Conservation (phyloP, 2,113 vertebrate genomes). For the Odocoileus virginianus region DNA sequence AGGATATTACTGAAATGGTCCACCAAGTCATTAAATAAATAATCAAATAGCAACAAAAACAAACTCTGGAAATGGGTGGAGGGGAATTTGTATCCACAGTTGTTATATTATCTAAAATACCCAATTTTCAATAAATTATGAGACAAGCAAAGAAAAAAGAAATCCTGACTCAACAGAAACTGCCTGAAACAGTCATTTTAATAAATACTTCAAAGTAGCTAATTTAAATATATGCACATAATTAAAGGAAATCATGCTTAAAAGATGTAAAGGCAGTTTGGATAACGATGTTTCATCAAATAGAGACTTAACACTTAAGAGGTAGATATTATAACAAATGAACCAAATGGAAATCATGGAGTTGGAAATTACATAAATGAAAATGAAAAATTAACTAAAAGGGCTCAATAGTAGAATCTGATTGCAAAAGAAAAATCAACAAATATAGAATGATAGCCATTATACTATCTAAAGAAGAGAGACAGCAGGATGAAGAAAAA, state of each 20-base stretch:
- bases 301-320: background rate
- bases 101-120: background rate
- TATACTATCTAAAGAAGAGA: background rate
- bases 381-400: background rate
- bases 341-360: background rate
- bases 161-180: background rate
- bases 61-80: background rate
- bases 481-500: background rate
- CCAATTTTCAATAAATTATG: background rate
- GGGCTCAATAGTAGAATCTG: background rate
- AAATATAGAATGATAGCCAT: background rate
- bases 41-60: background rate
- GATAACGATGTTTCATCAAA: background rate
- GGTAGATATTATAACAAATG: background rate
- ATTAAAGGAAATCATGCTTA: background rate
- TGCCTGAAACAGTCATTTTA: background rate
- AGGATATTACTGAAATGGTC: background rate
- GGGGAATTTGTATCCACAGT: background rate
- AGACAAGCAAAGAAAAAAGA: background rate
- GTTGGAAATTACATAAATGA: background rate
- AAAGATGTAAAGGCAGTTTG: background rate
- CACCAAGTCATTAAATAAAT: background rate
- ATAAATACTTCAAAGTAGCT: background rate
- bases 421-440: background rate
- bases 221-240: background rate